A percentile compares a stretch with the other conserved stretches of the same genome.
These are phyloP conservation scores for Chelonus insularis DNA, from an alignment of 1,140 invertebrate species.

Conservation along the genomic window DNA sequence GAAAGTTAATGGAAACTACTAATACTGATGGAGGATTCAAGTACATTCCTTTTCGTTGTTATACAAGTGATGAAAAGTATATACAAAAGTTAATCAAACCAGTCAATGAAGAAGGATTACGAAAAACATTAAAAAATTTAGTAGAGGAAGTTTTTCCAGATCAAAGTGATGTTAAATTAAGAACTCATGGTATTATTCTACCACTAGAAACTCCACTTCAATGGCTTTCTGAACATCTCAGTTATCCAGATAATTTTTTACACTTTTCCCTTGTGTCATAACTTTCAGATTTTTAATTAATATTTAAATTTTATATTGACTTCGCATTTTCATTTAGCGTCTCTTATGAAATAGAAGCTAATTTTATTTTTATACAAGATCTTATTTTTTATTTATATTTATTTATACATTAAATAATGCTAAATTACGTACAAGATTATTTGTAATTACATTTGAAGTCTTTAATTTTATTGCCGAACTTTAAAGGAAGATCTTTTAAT, in stretches of 20 bases:
- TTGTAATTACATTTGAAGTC: too few relatives aligned
- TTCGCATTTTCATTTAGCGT: too few relatives aligned
- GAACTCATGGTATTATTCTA: conserved; percentile 88
- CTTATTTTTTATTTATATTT: too few relatives aligned
- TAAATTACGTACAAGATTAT: too few relatives aligned
- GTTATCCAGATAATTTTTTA: conserved; percentile 98
- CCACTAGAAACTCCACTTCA: conserved; percentile 90
- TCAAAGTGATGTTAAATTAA: conserved; percentile 67
- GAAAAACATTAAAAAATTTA: conserved; percentile 74
- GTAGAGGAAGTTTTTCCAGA: conserved; percentile 72
- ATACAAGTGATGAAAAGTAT: conserved; percentile 75
- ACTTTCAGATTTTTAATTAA: conserved; percentile 24
- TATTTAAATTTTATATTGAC: too few relatives aligned
- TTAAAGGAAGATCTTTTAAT: too few relatives aligned
- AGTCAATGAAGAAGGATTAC: conserved; percentile 71
- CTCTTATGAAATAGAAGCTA: too few relatives aligned
- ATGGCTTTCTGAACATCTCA: conserved; percentile 97
- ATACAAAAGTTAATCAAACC: conserved; percentile 79
- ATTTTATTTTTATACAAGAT: too few relatives aligned
- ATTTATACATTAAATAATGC: too few relatives aligned
- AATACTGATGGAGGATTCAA: conserved; percentile 79
- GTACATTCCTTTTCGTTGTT: conserved; percentile 90
- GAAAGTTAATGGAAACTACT: conserved; percentile 87
- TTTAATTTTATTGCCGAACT: too few relatives aligned
- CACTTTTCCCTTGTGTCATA: conserved; percentile 74